These are phyloP conservation scores for Diabrotica balteata DNA, from an alignment of 2,888 invertebrate species.

Conservation along the genomic window DNA sequence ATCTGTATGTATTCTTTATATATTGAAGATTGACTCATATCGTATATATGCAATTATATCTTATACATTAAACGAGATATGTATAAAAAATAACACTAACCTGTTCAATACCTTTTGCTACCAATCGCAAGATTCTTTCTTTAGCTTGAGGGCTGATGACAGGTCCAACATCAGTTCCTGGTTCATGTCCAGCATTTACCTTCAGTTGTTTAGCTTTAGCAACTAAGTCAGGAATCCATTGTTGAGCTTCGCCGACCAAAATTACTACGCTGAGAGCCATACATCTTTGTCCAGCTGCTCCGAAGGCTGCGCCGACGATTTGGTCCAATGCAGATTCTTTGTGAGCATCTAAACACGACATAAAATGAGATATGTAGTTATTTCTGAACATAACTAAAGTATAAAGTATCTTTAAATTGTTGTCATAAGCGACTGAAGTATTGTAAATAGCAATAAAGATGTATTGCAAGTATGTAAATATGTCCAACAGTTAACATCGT, in stretches of 20 bases:
- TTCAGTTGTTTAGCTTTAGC: conserved; percentile 78
- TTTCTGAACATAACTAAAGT: too few species aligned
- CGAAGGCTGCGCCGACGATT: conserved; percentile 87
- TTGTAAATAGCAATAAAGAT: too few species aligned
- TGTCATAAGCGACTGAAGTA: too few species aligned
- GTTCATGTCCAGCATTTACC: conserved; percentile 88
- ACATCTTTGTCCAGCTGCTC: conserved; percentile 98
- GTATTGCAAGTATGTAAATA: too few species aligned
- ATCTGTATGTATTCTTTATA: too few species aligned
- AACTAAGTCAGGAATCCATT: conserved; percentile 94
- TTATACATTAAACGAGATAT: too few species aligned
- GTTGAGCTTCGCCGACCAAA: conserved; percentile 86
- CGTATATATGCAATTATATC: too few species aligned
- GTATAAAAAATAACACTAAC: conserved; percentile 49
- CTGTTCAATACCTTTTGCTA: conserved; percentile 75
- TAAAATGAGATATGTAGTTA: too few species aligned
- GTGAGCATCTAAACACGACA: conserved; percentile 77
- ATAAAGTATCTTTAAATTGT: too few species aligned
- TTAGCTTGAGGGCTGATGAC: conserved; percentile 94
- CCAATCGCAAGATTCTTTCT: conserved; percentile 77
- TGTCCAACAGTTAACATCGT: too few species aligned
- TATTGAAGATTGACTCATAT: too few species aligned
- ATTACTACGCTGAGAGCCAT: conserved; percentile 98
- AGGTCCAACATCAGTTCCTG: conserved; percentile 86
- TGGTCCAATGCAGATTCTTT: conserved; percentile 96